Conservation (phyloP, 2,888 invertebrate genomes). For the Eristalis intricaria region DNA sequence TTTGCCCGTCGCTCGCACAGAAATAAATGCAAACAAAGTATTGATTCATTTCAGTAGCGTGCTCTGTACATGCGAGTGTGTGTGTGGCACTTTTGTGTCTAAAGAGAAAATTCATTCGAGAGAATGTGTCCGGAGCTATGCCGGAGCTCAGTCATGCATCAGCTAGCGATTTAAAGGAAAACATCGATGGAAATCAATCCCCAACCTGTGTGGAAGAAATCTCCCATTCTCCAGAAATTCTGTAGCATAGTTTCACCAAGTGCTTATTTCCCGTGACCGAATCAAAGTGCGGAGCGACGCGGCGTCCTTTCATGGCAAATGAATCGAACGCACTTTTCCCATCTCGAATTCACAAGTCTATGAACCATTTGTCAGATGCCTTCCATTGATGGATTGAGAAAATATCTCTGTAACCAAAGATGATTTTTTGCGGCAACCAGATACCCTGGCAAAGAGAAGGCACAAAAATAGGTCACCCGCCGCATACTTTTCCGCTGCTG, state of each 20-base stretch:
- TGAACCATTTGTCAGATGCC: constrained; percentile 11
- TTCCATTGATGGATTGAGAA: constrained; percentile 42
- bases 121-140: neutral
- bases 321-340: constrained; percentile 53
- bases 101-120: neutral
- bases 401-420: constrained; percentile 52
- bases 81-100: neutral
- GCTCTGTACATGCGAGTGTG: neutral
- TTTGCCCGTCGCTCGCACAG: neutral
- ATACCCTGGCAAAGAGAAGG: constrained; percentile 51
- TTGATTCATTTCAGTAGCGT: neutral
- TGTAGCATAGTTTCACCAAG: constrained; percentile 1
- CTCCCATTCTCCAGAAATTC: too few species aligned
- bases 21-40: neutral
- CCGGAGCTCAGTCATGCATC: neutral
- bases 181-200: constrained; percentile 14
- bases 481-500: constrained; percentile 7
- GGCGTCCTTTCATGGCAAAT: constrained; percentile 52
- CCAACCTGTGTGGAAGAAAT: neutral
- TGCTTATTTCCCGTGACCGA: constrained; percentile 4
- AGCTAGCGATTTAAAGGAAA: neutral
- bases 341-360: constrained; percentile 48
- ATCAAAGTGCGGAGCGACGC: constrained; percentile 14
- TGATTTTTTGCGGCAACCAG: constrained; percentile 56
- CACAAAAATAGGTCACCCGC: constrained; percentile 64